Conservation (phyloP, 2,113 vertebrate genomes). For the Lepus americanus region DNA sequence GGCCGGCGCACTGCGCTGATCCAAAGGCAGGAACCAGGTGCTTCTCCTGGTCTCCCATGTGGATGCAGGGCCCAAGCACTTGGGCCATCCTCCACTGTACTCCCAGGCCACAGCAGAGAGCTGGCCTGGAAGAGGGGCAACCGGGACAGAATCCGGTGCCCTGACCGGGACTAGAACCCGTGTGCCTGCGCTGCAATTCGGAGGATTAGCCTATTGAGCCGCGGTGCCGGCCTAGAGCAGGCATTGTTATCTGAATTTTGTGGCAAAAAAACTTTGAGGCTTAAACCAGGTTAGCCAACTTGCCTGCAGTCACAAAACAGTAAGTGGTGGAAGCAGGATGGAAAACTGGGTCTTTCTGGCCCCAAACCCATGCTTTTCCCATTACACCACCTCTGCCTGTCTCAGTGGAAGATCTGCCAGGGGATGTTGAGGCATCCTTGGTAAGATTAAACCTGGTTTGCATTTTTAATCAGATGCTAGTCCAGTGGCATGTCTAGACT, state of each 20-base stretch:
- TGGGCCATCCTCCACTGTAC: no score
- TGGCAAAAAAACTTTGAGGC: conserved; percentile 43
- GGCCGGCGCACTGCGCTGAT: no score
- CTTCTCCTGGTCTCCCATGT: no score
- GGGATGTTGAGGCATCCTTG: background rate
- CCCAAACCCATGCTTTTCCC: background rate
- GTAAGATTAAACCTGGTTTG: conserved; percentile 34
- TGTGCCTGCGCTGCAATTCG: no score
- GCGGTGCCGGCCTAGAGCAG: background rate
- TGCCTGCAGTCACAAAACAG: background rate
- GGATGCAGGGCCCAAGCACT: no score
- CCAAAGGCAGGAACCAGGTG: no score
- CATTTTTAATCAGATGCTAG: conserved; percentile 26
- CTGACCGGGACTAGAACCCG: no score
- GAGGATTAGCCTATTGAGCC: no score
- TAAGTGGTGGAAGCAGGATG: background rate
- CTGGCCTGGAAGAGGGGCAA: no score
- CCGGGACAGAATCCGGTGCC: no score
- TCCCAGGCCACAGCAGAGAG: no score
- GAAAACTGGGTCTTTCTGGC: conserved; percentile 45
- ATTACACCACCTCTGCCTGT: background rate
- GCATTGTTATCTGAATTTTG: conserved; percentile 36
- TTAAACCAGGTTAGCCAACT: conserved; percentile 47
- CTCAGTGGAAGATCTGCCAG: background rate
- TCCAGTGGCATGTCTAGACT: conserved; percentile 36